Base-by-base conservation (phyloP, 2,797 vertebrate species). In the Eleutherodactylus coqui region DNA sequence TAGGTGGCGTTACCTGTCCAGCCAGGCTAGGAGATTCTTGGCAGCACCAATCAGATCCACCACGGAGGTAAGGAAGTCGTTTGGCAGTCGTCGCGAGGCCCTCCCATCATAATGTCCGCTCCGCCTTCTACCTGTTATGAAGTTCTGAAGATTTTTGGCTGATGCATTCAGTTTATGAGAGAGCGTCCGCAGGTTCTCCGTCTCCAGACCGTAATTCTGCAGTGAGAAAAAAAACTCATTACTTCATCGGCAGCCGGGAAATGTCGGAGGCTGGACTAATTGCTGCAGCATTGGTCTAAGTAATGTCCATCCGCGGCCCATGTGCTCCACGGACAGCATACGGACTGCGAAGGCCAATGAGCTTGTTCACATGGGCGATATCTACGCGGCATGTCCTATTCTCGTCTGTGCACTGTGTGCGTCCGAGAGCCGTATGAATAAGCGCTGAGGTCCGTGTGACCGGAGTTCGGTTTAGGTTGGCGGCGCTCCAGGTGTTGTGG, bases 121-220 rank as follows among this genome's bases (percentile, higher is more conserved):
- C 92, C 96, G 94, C 92, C 97, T 95, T 88, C 97, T 93, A 82
- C 97, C 96, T 9, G 96, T 94, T 90, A 98, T 97, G 85, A 97
- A 97, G 91, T 97, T 97, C 92, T 97, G 97, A 27, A 97, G 96
- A 90, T 97, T 97, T 93, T 97, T 97, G 29, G 96, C 96, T 0
- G 97, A 97, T 58, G 96, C 95, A 0, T 96, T 97, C 86, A 97
- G 93, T 88, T 97, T 97, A 92, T 97, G 97, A 75, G 96, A 97
- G 82, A 97, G 93, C 21, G 97, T 97, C 84, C 96, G 92, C 83
- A 97, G 94, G 91, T 97, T 97, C 91, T 97, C 97, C 0, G 97
- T 97, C 94, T 97, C 97, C 67, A 97, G 88, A 77, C 95, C 96
- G 0, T 97, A 96, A 88, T 97, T 97, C 97, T 99, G 92, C 29